Conservation (phyloP, 2,888 invertebrate genomes). For the Napeogenes sylphis region DNA sequence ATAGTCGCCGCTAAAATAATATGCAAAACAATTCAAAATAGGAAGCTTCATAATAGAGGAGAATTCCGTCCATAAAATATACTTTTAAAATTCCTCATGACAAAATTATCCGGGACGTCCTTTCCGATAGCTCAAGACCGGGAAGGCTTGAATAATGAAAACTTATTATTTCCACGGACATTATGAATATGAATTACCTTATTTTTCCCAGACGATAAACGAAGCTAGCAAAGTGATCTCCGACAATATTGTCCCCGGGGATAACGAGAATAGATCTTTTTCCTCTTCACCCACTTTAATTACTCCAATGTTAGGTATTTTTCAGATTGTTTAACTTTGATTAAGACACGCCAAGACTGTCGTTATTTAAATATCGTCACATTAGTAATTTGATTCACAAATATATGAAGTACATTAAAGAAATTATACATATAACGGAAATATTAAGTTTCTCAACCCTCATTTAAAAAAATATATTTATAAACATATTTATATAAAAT, state of each 20-base stretch:
- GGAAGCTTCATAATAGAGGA: background rate
- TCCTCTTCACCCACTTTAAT: slow-evolving; percentile 30
- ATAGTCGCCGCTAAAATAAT: background rate
- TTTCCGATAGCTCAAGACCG: slow-evolving; percentile 17
- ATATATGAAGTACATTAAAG: no score
- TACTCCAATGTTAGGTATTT: slow-evolving; percentile 20
- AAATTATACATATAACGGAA: no score
- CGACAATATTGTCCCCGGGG: slow-evolving; percentile 30
- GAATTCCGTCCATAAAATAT: slow-evolving; percentile 13
- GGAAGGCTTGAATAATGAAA: slow-evolving; percentile 35
- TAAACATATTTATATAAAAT: no score
- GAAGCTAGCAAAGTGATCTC: slow-evolving; percentile 31
- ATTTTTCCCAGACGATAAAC: slow-evolving; percentile 31
- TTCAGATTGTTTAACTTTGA: slow-evolving; percentile 14
- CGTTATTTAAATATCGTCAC: background rate
- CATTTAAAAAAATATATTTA: no score
- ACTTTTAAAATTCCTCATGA: slow-evolving; percentile 14
- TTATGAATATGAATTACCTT: slow-evolving; percentile 40
- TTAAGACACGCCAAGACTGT: slow-evolving; percentile 11
- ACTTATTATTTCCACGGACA: slow-evolving; percentile 37
- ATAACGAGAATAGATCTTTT: slow-evolving; percentile 36
- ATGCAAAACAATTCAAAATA: slow-evolving; percentile 4
- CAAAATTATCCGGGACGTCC: slow-evolving; percentile 14
- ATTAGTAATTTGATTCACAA: no score
- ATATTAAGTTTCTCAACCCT: no score